A percentile compares a stretch with the other conserved stretches of the same genome.
These are phyloP conservation scores for Porites lutea DNA, from an alignment of 64 coral and sea anemone species.

Conservation along the genomic window DNA sequence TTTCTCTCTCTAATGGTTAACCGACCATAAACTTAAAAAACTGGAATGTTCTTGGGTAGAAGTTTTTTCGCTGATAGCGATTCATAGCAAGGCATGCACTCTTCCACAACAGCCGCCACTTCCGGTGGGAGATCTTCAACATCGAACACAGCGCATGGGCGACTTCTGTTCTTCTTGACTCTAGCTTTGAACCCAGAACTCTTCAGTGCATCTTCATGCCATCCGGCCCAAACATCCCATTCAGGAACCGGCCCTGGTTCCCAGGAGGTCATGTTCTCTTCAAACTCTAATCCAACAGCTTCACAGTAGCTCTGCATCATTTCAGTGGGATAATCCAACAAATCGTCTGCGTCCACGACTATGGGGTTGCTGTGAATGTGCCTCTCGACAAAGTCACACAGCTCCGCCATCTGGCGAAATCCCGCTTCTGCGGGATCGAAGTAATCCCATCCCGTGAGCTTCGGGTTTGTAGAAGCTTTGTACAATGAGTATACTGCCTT, in stretches of 20 bases:
- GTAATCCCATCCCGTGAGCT: constrained; percentile 90
- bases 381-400: constrained; percentile 75
- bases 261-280: constrained; percentile 84
- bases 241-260: constrained; percentile 76
- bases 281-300: constrained; percentile 72
- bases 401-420: constrained; percentile 83
- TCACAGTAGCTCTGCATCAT: constrained; percentile 87
- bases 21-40: neutral
- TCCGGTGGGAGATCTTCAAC: constrained; percentile 34
- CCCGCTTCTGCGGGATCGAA: constrained; percentile 91
- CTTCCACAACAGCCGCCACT: constrained; percentile 47
- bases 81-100: constrained; percentile 42
- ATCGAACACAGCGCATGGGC: neutral
- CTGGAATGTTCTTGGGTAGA: constrained; percentile 11
- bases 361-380: constrained; percentile 55
- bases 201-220: constrained; percentile 79
- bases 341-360: constrained; percentile 85
- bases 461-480: constrained; percentile 79
- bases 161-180: constrained; percentile 18
- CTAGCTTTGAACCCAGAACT: constrained; percentile 75
- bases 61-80: constrained; percentile 23
- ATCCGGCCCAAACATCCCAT: constrained; percentile 79
- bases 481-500: constrained; percentile 81
- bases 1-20: no score
- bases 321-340: constrained; percentile 80